Conservation (phyloP, 2,797 vertebrate species). For the Percopsis omiscomaycus region DNA sequence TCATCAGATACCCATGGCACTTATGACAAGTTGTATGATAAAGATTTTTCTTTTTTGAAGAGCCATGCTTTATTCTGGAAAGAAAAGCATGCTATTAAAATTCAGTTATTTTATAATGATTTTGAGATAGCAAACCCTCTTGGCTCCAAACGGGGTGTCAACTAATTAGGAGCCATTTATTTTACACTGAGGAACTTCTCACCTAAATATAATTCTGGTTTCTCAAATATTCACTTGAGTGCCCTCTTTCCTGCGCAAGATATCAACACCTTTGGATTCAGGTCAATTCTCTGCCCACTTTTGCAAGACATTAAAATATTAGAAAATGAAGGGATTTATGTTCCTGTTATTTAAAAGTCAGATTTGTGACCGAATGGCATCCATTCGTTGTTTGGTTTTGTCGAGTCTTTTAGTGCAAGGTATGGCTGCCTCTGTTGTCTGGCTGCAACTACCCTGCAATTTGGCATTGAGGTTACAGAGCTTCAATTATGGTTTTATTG, state of each 20-base stretch:
- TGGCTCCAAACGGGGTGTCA: slow-evolving; percentile 9
- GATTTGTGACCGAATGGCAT: neutral
- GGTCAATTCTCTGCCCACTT: slow-evolving; percentile 12
- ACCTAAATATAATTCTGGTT: slow-evolving; percentile 1
- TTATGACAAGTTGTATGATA: slow-evolving; percentile 30
- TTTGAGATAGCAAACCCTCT: slow-evolving; percentile 10
- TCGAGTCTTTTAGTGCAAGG: neutral
- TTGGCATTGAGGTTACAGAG: slow-evolving; percentile 9
- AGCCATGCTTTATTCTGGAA: slow-evolving; percentile 3
- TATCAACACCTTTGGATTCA: slow-evolving; percentile 19
- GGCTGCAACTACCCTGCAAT: neutral
- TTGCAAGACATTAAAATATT: slow-evolving; percentile 16
- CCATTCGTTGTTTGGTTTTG: neutral
- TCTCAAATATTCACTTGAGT: slow-evolving; percentile 12
- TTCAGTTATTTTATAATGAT: slow-evolving; percentile 17
- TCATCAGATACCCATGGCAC: neutral
- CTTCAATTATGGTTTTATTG: slow-evolving; percentile 12
- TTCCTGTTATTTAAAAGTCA: slow-evolving; percentile 3
- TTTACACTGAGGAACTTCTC: slow-evolving; percentile 20
- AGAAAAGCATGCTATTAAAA: slow-evolving; percentile 19
- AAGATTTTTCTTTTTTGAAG: slow-evolving; percentile 13
- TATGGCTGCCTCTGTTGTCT: slow-evolving; percentile 2
- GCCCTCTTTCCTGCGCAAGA: slow-evolving; percentile 22
- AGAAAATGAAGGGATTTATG: slow-evolving; percentile 15
- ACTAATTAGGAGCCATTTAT: slow-evolving; percentile 19